Conservation (phyloP, 2,797 vertebrate species). For the Tapirus indicus region DNA sequence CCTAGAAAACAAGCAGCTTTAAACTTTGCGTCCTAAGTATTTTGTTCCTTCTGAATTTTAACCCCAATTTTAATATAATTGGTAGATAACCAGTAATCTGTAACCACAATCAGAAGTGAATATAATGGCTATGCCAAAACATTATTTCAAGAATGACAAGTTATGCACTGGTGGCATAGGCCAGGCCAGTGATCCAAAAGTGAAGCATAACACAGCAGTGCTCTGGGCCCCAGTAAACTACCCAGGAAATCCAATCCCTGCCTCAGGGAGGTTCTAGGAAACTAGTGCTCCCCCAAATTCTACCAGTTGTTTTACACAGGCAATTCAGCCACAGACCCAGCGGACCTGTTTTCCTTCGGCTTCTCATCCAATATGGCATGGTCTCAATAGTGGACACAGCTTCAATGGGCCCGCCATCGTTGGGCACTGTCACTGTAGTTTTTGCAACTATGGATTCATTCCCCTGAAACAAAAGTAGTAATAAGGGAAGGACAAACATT, state of each 20-base stretch:
- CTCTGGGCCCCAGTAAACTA: background rate
- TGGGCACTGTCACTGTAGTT: conserved; percentile 95
- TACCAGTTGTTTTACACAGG: background rate
- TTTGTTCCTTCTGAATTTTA: conserved; percentile 55
- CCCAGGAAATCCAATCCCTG: background rate
- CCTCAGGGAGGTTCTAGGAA: background rate
- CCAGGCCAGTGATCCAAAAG: background rate
- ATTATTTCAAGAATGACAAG: background rate
- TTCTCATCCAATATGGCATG: conserved; percentile 94
- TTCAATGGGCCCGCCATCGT: conserved; percentile 95
- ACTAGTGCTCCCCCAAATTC: background rate
- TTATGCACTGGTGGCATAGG: background rate
- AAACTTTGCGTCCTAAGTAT: background rate
- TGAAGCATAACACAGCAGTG: background rate
- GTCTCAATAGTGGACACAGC: conserved; percentile 96
- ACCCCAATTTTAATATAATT: conserved; percentile 33
- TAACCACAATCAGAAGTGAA: conserved; percentile 5
- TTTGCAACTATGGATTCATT: conserved; percentile 97
- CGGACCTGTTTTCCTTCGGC: conserved; percentile 93
- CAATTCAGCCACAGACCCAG: conserved; percentile 39
- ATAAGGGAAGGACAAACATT: background rate
- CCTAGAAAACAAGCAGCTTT: conserved; percentile 80
- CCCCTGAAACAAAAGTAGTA: conserved; percentile 86
- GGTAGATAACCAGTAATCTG: background rate
- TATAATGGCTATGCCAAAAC: background rate